Conservation (phyloP, 2,113 vertebrate species). For the Ictalurus punctatus region DNA sequence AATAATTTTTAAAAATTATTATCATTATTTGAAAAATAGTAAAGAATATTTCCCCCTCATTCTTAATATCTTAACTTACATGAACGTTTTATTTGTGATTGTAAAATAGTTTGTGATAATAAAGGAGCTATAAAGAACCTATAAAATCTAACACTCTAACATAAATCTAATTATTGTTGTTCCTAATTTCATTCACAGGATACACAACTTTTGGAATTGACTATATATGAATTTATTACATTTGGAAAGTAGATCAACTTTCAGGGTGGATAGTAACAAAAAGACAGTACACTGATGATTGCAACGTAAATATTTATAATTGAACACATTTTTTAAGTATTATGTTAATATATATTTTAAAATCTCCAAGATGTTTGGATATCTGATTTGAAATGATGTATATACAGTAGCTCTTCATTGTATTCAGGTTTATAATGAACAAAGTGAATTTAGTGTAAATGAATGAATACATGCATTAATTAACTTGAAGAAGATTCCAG, state of each 20-base stretch:
- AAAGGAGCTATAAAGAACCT: background rate
- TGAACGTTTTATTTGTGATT: background rate
- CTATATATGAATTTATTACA: background rate
- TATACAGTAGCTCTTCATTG: background rate
- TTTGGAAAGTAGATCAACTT: background rate
- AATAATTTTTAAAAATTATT: background rate
- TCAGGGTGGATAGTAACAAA: too few relatives aligned
- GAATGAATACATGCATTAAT: background rate
- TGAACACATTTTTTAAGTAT: background rate
- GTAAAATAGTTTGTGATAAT: background rate
- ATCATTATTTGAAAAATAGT: too few relatives aligned
- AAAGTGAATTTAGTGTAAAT: background rate
- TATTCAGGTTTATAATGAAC: background rate
- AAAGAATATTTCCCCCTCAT: background rate
- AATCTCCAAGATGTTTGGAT: background rate
- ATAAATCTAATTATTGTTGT: background rate
- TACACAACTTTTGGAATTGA: background rate
- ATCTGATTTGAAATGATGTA: background rate
- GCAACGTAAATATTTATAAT: background rate
- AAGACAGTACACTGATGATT: background rate
- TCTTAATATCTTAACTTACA: background rate
- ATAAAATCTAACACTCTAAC: background rate
- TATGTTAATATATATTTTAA: background rate
- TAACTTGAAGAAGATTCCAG: background rate
- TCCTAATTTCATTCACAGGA: background rate